phyloP scores from a whole-genome alignment of 1,140 invertebrate genomes.

The Trichonephila clavata region DNA sequence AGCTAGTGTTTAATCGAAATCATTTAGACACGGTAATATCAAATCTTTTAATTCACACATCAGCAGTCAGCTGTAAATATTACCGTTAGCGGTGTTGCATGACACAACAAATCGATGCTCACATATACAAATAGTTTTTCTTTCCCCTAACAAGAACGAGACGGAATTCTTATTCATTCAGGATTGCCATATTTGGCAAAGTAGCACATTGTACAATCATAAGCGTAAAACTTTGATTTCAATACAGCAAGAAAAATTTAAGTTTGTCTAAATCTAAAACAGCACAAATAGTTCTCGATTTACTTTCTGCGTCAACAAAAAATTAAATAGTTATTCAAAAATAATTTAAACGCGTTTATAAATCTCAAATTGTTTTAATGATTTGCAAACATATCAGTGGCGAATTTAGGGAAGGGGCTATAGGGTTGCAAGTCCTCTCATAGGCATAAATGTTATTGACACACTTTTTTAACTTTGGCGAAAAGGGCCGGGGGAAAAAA shows the following conservation, averaged over 20 bases:
- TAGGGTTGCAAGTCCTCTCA: too few species aligned
- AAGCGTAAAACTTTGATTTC: too few species aligned
- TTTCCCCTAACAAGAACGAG: neutral
- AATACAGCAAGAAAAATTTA: too few species aligned
- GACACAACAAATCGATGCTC: slow-evolving; percentile 27
- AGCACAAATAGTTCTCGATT: too few species aligned
- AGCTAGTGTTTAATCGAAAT: slow-evolving; percentile 9
- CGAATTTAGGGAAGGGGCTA: too few species aligned
- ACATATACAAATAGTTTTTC: neutral
- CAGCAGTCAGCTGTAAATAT: slow-evolving; percentile 49
- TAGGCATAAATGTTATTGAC: too few species aligned
- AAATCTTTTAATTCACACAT: slow-evolving; percentile 20
- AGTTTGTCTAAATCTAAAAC: too few species aligned
- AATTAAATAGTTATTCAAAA: neutral
- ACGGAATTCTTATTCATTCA: neutral
- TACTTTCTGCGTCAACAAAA: neutral
- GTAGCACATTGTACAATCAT: neutral
- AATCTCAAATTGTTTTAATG: too few species aligned
- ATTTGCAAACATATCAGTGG: too few species aligned
- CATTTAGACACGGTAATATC: neutral
- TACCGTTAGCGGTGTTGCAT: slow-evolving; percentile 1
- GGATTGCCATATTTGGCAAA: slow-evolving; percentile 23
- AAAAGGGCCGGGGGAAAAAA: too few species aligned
- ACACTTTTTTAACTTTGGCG: too few species aligned
- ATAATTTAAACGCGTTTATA: too few species aligned